Evolutionary conservation across 2,888 invertebrate genomes (phyloP), one percentile per base, ranked within the genome.

Genomic region (Cancer borealis): DNA sequence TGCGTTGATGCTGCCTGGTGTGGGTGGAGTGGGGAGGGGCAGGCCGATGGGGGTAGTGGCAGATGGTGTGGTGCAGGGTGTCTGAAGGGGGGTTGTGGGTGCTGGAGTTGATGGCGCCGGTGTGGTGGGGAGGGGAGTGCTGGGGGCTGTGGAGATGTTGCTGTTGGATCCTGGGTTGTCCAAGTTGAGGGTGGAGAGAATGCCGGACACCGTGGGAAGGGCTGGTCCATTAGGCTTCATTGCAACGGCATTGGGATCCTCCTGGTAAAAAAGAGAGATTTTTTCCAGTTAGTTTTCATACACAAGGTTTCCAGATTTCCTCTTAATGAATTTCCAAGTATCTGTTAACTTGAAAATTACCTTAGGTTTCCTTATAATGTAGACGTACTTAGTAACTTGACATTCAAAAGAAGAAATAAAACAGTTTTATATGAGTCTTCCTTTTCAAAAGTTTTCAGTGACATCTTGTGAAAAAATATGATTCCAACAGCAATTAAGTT

Each of bases 1-100:
- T 21, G 30, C 79, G 6, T 17, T 46, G 10, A 39, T 30, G 90
- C 87, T 94, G 89, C 90, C 92, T 60, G 94, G 94, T 45, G 94
- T 94, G 10, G 94, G 94, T 46, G 94, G 94, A n/a, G 94, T 94
- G 26, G 94, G 73, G 17, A 95, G 87, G 26, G 93, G 93, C 88
- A 90, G 90, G 87, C 88, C 45, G 14, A 93, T 91, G 60, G 95
- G 93, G n/a, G 95, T 94, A 17, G 93, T 88, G 26, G 93, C 79
- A 46, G 94, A 45, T 6, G 94, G 73, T 30, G 94, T 54, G 26
- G 92, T 87, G 30, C 91, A 54, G 49, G 94, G 94, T 30, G 94
- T 88, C n/a, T 60, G 92, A 79, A n/a, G 88, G 54, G 94, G 92
- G 45, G 94, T 94, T n/a, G 92, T 54, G 39, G 92, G 92, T 66